A percentile compares a stretch with the other conserved stretches of the same genome.
Evolutionary conservation across 1,140 invertebrate genomes (phyloP).

Genomic region (Leptinotarsa texana): DNA sequence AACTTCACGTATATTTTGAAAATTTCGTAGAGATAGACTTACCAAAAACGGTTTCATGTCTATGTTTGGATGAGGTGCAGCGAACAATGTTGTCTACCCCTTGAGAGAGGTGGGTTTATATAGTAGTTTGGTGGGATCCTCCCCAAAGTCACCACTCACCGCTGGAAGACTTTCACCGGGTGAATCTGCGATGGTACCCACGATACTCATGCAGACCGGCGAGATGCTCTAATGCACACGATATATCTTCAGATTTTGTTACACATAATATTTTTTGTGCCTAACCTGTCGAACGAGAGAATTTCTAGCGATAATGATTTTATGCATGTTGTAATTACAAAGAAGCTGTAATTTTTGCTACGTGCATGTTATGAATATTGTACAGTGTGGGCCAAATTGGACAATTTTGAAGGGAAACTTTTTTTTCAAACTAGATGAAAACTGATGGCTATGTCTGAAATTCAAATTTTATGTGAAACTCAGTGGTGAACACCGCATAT

Average conservation of each 20-base stretch:
- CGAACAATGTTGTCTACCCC: slow-evolving; percentile 45
- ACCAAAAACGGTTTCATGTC: slow-evolving; percentile 49
- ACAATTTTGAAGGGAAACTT: too few species aligned
- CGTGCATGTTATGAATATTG: too few species aligned
- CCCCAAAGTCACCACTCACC: slow-evolving; percentile 24
- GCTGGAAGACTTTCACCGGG: slow-evolving; percentile 22
- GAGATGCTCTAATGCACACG: slow-evolving; percentile 20
- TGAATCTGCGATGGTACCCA: slow-evolving; percentile 14
- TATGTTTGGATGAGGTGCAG: slow-evolving; percentile 33
- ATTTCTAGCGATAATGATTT: too few species aligned
- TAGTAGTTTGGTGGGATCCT: slow-evolving; percentile 44
- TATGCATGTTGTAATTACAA: too few species aligned
- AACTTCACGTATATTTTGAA: too few species aligned
- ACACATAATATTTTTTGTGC: not conserved
- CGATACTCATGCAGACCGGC: not conserved
- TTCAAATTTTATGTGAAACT: too few species aligned
- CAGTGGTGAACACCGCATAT: too few species aligned
- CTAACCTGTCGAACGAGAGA: too few species aligned
- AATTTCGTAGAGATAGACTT: slow-evolving; percentile 27
- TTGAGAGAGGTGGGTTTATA: slow-evolving; percentile 45
- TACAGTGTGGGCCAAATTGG: too few species aligned
- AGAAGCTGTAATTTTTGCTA: too few species aligned
- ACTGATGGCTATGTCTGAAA: too few species aligned
- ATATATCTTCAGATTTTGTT: not conserved
- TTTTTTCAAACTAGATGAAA: too few species aligned